These are phyloP conservation scores for Cebidichthys violaceus DNA, from an alignment of 2,113 vertebrate species.

Conservation along the genomic window DNA sequence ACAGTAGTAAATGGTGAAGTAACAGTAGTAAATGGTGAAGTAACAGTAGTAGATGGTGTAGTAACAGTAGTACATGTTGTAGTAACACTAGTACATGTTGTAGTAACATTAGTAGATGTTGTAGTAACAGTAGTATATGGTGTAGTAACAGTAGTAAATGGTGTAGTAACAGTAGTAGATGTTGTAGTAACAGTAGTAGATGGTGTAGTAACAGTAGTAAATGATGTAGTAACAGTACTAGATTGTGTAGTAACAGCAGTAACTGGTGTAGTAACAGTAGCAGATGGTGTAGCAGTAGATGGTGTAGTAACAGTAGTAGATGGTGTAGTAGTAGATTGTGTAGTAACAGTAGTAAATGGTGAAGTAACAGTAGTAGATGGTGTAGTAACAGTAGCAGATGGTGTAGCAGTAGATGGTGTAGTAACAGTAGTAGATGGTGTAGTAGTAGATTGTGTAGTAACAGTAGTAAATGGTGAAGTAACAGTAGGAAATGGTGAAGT, in stretches of 20 bases:
- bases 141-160: background rate
- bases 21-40: background rate
- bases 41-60: background rate
- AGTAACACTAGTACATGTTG: background rate
- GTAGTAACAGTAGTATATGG: background rate
- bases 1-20: background rate
- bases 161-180: background rate
- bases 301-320: background rate
- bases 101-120: background rate
- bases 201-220: background rate
- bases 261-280: background rate
- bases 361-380: background rate
- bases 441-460: background rate
- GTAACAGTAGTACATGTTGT: background rate
- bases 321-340: background rate
- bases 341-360: background rate
- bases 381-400: background rate
- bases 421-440: background rate
- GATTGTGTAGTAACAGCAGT: background rate
- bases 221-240: background rate
- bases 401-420: background rate
- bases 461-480: background rate
- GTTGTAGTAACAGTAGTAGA: background rate
- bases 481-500: background rate
- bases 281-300: background rate